Evolutionary conservation across 2,797 vertebrate genomes (phyloP), one percentile per base, ranked within the genome.

Genomic region (Erpetoichthys calabaricus): DNA sequence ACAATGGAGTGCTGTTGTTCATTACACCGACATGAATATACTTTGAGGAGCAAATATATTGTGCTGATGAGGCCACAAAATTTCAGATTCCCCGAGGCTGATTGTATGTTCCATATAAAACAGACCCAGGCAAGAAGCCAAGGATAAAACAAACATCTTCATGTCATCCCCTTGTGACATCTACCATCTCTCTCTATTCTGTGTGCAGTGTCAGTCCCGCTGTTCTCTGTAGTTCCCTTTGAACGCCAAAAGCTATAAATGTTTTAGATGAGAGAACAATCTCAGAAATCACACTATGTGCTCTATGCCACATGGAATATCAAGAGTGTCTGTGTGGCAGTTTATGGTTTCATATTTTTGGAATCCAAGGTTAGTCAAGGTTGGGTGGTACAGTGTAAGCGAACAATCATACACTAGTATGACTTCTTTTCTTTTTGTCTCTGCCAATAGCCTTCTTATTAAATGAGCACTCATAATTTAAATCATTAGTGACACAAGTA

Each of bases 161-260:
- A 82, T 84, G 83, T 79, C 80, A 79, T 70, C 68, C 72, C 45
- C 72, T 60, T 66, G 66, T 69, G 68, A 77, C 68, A 75, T 74
- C 70, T 72, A 79, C 75, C 79, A 75, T 52, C 57, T 45, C 42
- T 51, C 59, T 55, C 25, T 49, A 71, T 77, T 75, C 66, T 55
- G 25, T 56, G 59, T 58, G 25, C 47, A 41, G 47, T 51, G 45
- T 72, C 78, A 72, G 67, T 68, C 63, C 76, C 80, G 80, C 70
- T 73, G 75, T 73, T 67, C 70, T 76, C 69, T 75, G 73, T 66
- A 78, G 80, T 79, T 86, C 81, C 81, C 83, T 82, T 82, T 71
- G 65, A 82, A 78, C 78, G 83, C 79, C 79, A 85, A 83, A 80
- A 75, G 80, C 81, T 85, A 86, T 83, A 89, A 89, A 87, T 77